Evolutionary conservation across 1,140 invertebrate genomes (phyloP).

Genomic region (Drosophila pachea): DNA sequence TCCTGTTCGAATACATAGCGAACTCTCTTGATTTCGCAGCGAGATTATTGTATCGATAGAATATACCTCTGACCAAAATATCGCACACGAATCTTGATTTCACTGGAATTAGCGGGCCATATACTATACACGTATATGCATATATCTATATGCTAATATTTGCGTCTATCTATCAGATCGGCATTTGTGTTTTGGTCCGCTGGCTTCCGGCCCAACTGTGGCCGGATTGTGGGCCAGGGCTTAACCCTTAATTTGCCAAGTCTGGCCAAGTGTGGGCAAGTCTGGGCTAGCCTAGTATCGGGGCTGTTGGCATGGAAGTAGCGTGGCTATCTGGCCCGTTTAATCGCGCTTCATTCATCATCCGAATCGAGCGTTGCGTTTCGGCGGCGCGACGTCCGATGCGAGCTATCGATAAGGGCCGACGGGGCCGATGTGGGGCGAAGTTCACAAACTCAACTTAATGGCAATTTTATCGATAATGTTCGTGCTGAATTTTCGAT

Average conservation of each 20-base stretch:
- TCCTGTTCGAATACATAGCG: too few relatives aligned
- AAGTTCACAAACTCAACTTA: slow-evolving; percentile 57
- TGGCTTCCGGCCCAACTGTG: background rate
- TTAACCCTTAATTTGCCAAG: slow-evolving; percentile 39
- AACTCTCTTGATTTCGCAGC: too few relatives aligned
- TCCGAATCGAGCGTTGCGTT: slow-evolving; percentile 73
- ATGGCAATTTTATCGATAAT: slow-evolving; percentile 78
- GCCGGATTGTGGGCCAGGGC: slow-evolving; percentile 6
- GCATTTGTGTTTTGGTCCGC: slow-evolving; percentile 7
- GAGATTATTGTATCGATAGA: too few relatives aligned
- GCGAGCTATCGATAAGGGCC: slow-evolving; percentile 70
- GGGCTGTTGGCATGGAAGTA: slow-evolving; percentile 7
- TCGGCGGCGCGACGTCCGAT: slow-evolving; percentile 53
- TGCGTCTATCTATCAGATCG: slow-evolving; percentile 16
- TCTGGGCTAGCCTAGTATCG: background rate
- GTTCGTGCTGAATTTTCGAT: slow-evolving; percentile 77
- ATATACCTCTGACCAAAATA: too few relatives aligned
- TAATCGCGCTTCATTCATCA: slow-evolving; percentile 74
- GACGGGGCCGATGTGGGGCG: slow-evolving; percentile 14
- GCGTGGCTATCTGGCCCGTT: slow-evolving; percentile 59
- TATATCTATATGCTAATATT: slow-evolving; percentile 13
- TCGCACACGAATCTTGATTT: background rate
- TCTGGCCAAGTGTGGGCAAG: slow-evolving; percentile 3
- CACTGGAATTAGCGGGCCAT: background rate
- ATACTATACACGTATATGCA: background rate